Evolutionary conservation across 2,888 invertebrate genomes (phyloP).

Genomic region (Esperia sulphurella): DNA sequence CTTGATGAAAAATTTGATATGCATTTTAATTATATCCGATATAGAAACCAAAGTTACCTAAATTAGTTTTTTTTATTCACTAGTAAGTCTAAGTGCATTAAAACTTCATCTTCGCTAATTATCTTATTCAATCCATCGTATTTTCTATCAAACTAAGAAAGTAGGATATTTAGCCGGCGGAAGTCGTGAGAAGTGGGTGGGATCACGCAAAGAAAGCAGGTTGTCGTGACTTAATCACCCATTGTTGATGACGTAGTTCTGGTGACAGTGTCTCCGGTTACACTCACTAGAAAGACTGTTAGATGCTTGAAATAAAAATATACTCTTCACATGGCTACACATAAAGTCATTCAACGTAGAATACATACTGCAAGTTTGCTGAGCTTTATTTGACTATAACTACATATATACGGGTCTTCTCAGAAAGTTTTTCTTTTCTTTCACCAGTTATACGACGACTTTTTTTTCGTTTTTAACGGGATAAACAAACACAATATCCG

Average conservation of each 20-base stretch:
- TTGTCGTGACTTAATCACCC: slow-evolving; percentile 46
- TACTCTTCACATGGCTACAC: not conserved
- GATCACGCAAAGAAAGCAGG: slow-evolving; percentile 56
- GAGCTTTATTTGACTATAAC: too few relatives aligned
- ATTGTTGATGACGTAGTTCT: slow-evolving; percentile 34
- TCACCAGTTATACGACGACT: not conserved
- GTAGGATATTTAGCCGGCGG: slow-evolving; percentile 47
- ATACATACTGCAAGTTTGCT: too few relatives aligned
- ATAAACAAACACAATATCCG: slow-evolving; percentile 41
- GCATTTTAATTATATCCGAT: too few relatives aligned
- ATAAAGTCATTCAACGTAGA: too few relatives aligned
- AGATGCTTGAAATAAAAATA: not conserved
- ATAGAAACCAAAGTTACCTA: too few relatives aligned
- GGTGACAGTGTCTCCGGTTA: slow-evolving; percentile 2
- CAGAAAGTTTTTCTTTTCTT: not conserved
- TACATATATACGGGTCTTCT: not conserved
- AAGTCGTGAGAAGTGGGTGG: slow-evolving; percentile 71
- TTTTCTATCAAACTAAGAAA: slow-evolving; percentile 39
- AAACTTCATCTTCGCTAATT: too few relatives aligned
- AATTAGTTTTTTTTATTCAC: too few relatives aligned
- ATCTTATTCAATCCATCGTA: not conserved
- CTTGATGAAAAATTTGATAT: too few relatives aligned
- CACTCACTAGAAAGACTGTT: not conserved
- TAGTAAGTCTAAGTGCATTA: too few relatives aligned
- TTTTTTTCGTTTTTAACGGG: slow-evolving; percentile 13